These are phyloP conservation scores for Dryoscopus gambensis DNA, from an alignment of 2,113 vertebrate species.

Conservation along the genomic window DNA sequence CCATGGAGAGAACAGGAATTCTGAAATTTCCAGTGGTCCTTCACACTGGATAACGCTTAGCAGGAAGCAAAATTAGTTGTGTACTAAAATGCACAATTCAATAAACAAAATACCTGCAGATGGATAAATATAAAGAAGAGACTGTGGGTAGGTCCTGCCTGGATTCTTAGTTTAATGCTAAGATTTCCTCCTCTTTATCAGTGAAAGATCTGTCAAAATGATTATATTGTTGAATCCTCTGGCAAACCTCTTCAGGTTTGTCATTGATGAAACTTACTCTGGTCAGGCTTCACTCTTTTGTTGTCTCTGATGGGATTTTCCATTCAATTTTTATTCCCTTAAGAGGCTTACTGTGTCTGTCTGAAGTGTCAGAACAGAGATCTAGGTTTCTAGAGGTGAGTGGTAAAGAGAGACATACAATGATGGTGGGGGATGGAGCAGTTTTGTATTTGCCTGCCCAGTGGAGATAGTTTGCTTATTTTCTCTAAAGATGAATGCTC, in stretches of 20 bases:
- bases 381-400: background rate
- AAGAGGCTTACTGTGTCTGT: background rate
- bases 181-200: background rate
- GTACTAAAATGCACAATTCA: background rate
- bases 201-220: background rate
- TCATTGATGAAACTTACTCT: background rate
- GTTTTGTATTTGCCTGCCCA: background rate
- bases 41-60: background rate
- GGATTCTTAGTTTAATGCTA: background rate
- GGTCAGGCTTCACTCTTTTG: background rate
- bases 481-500: background rate
- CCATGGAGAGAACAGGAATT: background rate
- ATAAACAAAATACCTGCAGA: background rate
- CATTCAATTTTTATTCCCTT: background rate
- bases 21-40: background rate
- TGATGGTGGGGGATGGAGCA: background rate
- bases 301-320: background rate
- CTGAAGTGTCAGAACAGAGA: background rate
- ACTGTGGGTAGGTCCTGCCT: background rate
- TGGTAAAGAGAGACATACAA: background rate
- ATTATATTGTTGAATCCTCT: background rate
- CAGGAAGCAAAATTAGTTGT: background rate
- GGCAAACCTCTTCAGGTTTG: background rate
- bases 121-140: background rate
- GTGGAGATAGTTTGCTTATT: background rate